These are phyloP conservation scores for Conus ventricosus DNA, from an alignment of 1,140 invertebrate genomes.

Conservation along the genomic window DNA sequence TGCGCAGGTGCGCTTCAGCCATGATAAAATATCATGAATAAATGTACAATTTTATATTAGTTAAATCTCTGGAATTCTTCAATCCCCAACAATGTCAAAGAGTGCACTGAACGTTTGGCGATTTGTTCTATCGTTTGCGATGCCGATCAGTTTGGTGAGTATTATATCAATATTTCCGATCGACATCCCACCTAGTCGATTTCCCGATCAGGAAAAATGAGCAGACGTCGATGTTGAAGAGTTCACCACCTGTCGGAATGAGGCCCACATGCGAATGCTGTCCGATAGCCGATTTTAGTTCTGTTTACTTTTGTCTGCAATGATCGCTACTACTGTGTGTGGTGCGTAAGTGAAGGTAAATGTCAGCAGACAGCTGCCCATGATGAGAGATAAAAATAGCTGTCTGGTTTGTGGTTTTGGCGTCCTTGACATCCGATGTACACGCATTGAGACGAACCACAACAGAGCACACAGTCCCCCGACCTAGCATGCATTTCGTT, in stretches of 20 bases:
- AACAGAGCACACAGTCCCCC: not conserved
- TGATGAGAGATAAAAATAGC: slow-evolving; percentile 19
- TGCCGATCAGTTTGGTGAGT: slow-evolving; percentile 15
- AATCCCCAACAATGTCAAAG: slow-evolving; percentile 14
- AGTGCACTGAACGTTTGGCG: not conserved
- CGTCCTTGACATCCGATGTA: slow-evolving; percentile 37
- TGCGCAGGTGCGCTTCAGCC: slow-evolving; percentile 37
- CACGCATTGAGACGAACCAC: slow-evolving; percentile 18
- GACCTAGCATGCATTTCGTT: slow-evolving; percentile 29
- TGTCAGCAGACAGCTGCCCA: not conserved
- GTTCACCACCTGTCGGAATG: slow-evolving; percentile 40
- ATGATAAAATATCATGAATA: slow-evolving; percentile 43
- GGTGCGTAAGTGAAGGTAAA: not conserved
- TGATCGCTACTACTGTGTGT: not conserved
- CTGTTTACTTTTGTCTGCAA: not conserved
- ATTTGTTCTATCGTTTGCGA: slow-evolving; percentile 22
- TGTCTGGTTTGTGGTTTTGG: slow-evolving; percentile 34
- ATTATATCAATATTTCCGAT: slow-evolving; percentile 7
- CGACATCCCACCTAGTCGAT: slow-evolving; percentile 23
- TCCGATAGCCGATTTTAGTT: slow-evolving; percentile 2
- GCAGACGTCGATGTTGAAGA: slow-evolving; percentile 20
- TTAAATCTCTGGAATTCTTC: slow-evolving; percentile 29
- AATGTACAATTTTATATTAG: slow-evolving; percentile 40
- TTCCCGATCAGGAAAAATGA: slow-evolving; percentile 33
- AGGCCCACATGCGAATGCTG: slow-evolving; percentile 33